Evolutionary conservation across 2,113 vertebrate genomes (phyloP), one percentile per base, ranked within the genome.

Genomic region (Brachionichthys hirsutus): DNA sequence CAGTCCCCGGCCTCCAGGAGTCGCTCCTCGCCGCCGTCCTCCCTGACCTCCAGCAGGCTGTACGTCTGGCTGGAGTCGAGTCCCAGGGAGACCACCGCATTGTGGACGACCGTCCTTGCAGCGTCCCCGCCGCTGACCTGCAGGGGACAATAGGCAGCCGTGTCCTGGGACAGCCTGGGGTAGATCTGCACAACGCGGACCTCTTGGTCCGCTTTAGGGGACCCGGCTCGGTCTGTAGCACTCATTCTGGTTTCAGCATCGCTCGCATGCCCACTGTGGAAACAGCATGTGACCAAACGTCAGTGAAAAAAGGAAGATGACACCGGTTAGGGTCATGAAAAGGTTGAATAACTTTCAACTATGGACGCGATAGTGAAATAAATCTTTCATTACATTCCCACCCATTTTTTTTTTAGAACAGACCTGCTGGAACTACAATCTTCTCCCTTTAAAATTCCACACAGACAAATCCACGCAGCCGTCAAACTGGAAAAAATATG

Each of bases 191-290:
- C 92, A 22, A 89, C 78, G 24, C 89, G 90, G 73, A 82, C 52
- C 40, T 80, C 75, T 75, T 83, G 86, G 60, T 89, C 85, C 54
- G 61, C 81, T 55, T 83, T 74, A 82, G 82, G 54, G 65, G 78
- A 54, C 87, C 80, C 60, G 55, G 83, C 75, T 51, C 75, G 88
- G 78, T 93, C 89, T 52, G 87, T 88, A 71, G 85, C 74, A 91
- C 92, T 98, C 95, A 98, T 99, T 72, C 85, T 97, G 93, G 68
- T 75, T 76, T 93, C 91, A 82, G 91, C 92, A 95, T 94, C 88
- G 91, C 90, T 84, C 80, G 73, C 76, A 78, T 70, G n/a, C n/a
- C 43, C 73, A 80, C 93, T 94, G 85, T 34, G 2, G 41, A 57
- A 17, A 17, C 41, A 41, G 46, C 42, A 66, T 17, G 42, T 35